Percentiles rank a stretch among this genome's conserved stretches.
Evolutionary conservation across 2,797 vertebrate species (phyloP).

Genomic region (Ataeniobius toweri): DNA sequence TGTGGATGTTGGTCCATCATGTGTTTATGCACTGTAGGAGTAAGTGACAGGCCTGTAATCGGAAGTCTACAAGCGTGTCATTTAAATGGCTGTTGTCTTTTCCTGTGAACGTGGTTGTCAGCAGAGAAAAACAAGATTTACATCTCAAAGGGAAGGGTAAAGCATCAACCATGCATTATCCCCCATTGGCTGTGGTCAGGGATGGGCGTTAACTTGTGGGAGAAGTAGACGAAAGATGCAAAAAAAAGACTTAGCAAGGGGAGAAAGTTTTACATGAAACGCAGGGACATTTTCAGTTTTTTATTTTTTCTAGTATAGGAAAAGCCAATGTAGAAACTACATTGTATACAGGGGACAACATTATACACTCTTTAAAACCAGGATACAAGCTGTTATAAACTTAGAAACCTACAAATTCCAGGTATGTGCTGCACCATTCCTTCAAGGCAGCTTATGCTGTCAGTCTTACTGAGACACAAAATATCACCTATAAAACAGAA

Average conservation of each 20-base stretch:
- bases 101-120: slow-evolving; percentile 74
- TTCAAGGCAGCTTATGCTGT: slow-evolving; percentile 21
- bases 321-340: not conserved
- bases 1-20: slow-evolving; percentile 54
- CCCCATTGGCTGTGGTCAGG: slow-evolving; percentile 71
- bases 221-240: slow-evolving; percentile 47
- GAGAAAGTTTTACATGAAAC: slow-evolving; percentile 49
- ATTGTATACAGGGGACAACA: not conserved
- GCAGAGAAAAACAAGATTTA: slow-evolving; percentile 79
- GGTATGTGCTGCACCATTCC: slow-evolving; percentile 39
- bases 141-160: slow-evolving; percentile 68
- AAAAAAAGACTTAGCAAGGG: slow-evolving; percentile 29
- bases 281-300: slow-evolving; percentile 11
- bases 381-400: not conserved
- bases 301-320: not conserved
- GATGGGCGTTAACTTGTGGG: slow-evolving; percentile 64
- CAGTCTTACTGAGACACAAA: slow-evolving; percentile 33
- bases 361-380: not conserved
- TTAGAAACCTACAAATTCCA: slow-evolving; percentile 2
- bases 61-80: slow-evolving; percentile 81
- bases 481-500: slow-evolving; percentile 55
- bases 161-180: slow-evolving; percentile 74
- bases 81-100: slow-evolving; percentile 80
- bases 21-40: slow-evolving; percentile 66
- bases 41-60: slow-evolving; percentile 82